A percentile compares a stretch with the other conserved stretches of the same genome.
phyloP scores from a whole-genome alignment of 1,140 invertebrate genomes.

The Dinoponera quadriceps region DNA sequence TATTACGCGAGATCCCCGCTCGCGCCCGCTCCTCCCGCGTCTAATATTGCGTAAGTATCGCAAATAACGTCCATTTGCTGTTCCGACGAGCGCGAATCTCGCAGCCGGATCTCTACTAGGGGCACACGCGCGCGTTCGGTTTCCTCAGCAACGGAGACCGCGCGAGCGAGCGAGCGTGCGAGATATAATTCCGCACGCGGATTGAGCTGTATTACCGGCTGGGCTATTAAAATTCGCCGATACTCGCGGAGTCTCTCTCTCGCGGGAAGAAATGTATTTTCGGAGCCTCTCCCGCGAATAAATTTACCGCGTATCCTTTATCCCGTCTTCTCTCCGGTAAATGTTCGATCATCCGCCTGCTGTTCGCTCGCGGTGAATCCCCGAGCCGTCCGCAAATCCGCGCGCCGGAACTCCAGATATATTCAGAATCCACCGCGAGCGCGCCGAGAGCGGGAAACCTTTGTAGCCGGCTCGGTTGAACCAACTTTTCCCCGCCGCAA shows the following conservation, averaged over 20 bases:
- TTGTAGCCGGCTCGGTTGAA: constrained; percentile 55
- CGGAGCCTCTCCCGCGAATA: constrained; percentile 21
- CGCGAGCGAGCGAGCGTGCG: too few relatives aligned
- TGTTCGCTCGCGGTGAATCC: constrained; percentile 51
- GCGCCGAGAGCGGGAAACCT: constrained; percentile 33
- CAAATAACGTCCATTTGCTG: constrained; percentile 30
- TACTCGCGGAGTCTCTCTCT: background rate
- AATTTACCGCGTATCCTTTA: constrained; percentile 29
- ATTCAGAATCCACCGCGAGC: constrained; percentile 30
- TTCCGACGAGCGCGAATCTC: background rate
- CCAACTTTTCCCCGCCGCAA: constrained; percentile 57
- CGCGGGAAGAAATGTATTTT: constrained; percentile 15
- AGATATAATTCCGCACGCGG: too few relatives aligned
- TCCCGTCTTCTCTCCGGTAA: constrained; percentile 30
- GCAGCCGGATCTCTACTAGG: background rate
- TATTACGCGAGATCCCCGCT: constrained; percentile 37
- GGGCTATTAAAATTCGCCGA: background rate
- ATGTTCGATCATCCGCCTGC: constrained; percentile 49
- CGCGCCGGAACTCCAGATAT: constrained; percentile 52
- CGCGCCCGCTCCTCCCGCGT: background rate
- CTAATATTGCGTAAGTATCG: constrained; percentile 52
- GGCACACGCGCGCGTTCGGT: background rate
- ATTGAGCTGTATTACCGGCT: too few relatives aligned
- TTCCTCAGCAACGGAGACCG: background rate
- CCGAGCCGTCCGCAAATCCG: constrained; percentile 49